phyloP scores from a whole-genome alignment of 2,888 invertebrate genomes.

The Melipona beecheii region DNA sequence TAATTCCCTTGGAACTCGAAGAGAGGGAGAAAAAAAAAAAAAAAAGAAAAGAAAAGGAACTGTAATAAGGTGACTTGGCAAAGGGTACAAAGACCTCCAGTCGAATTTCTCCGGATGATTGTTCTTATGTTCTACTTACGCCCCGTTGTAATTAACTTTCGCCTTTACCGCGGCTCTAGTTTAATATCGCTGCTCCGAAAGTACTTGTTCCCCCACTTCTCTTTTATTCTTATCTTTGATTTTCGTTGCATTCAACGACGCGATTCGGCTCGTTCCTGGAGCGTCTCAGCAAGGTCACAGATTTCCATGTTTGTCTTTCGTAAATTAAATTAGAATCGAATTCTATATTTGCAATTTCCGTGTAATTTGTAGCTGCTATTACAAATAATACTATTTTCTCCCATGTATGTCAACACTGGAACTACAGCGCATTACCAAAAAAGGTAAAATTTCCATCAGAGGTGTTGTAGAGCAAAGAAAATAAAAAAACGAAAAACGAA shows the following conservation, averaged over 20 bases:
- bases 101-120: slow-evolving; percentile 4
- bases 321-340: too few species aligned
- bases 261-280: neutral
- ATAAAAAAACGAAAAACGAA: too few species aligned
- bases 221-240: neutral
- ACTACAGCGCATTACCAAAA: too few species aligned
- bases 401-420: too few species aligned
- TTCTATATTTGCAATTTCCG: too few species aligned
- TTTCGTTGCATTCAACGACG: neutral
- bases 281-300: too few species aligned
- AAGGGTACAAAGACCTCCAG: neutral
- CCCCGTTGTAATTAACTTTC: neutral
- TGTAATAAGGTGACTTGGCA: slow-evolving; percentile 18
- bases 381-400: too few species aligned
- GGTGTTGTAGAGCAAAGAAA: too few species aligned
- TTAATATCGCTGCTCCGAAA: neutral
- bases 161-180: neutral
- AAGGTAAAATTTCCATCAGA: too few species aligned
- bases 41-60: neutral
- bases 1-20: slow-evolving; percentile 3
- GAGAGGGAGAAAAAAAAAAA: neutral
- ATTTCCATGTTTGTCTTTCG: rapidly evolving
- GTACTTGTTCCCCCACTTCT: too few species aligned
- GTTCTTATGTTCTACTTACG: neutral
- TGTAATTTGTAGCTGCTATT: too few species aligned